These are phyloP conservation scores for Carlito syrichta DNA, from an alignment of 2,113 vertebrate genomes.

Conservation along the genomic window DNA sequence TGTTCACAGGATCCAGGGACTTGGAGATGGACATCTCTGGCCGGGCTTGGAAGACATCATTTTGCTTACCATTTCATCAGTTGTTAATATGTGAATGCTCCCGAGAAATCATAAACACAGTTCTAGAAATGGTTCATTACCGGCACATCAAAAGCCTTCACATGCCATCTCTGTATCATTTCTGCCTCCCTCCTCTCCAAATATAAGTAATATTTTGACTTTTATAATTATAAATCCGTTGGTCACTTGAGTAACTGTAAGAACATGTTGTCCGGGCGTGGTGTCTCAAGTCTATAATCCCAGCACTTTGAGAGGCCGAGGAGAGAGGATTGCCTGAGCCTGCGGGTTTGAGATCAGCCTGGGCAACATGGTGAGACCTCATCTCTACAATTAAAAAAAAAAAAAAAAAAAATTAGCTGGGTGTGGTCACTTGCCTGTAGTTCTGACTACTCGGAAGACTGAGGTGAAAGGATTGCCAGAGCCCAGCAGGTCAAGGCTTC, in stretches of 20 bases:
- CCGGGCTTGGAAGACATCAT: background rate
- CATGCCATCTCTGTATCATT: background rate
- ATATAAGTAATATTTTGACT: background rate
- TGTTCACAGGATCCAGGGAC: background rate
- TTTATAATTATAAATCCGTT: background rate
- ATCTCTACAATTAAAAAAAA: too few relatives aligned
- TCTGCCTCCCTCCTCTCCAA: background rate
- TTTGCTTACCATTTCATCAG: accelerated
- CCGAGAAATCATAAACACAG: background rate
- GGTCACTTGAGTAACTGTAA: background rate
- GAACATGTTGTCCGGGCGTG: too few relatives aligned
- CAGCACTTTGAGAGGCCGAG: too few relatives aligned
- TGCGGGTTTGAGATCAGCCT: too few relatives aligned
- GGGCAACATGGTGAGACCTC: too few relatives aligned
- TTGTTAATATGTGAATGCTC: background rate
- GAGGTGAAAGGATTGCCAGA: too few relatives aligned
- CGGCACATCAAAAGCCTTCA: background rate
- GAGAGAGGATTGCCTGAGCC: too few relatives aligned
- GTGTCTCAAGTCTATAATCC: too few relatives aligned
- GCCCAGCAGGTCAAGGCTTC: too few relatives aligned
- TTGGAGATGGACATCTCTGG: background rate
- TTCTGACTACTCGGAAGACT: too few relatives aligned
- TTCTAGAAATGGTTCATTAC: background rate
- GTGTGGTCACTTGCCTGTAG: too few relatives aligned
- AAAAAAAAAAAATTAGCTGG: too few relatives aligned